These are phyloP conservation scores for Ivindomyrus marchei DNA, from an alignment of 2,113 vertebrate genomes.

Conservation along the genomic window DNA sequence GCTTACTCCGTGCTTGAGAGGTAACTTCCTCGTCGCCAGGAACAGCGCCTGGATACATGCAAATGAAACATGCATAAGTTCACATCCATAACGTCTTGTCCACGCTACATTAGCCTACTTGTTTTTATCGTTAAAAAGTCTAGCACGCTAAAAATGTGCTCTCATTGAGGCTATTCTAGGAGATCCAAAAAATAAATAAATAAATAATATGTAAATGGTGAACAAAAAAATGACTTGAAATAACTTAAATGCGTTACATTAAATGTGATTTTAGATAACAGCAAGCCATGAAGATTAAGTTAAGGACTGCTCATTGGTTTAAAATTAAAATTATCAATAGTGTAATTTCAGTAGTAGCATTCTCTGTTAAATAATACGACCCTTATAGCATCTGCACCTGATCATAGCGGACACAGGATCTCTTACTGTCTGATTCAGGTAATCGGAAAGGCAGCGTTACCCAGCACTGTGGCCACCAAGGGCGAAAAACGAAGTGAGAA, in stretches of 20 bases:
- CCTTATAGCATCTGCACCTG: background rate
- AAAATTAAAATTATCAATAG: background rate
- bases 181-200: background rate
- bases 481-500: background rate
- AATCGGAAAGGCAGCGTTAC: background rate
- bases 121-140: background rate
- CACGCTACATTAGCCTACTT: background rate
- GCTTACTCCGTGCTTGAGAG: background rate
- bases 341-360: background rate
- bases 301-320: background rate
- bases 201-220: background rate
- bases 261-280: background rate
- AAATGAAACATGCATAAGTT: background rate
- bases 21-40: background rate
- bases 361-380: background rate
- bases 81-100: background rate
- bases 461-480: constrained; percentile 17
- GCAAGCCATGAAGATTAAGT: background rate
- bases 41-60: background rate
- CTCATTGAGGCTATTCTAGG: background rate
- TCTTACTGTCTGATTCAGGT: background rate
- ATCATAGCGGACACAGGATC: background rate
- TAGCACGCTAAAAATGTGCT: background rate
- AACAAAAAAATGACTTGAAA: background rate
- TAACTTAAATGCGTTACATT: background rate